Base-by-base conservation (phyloP, 2,113 vertebrate genomes). In the Gallinago undulata region DNA sequence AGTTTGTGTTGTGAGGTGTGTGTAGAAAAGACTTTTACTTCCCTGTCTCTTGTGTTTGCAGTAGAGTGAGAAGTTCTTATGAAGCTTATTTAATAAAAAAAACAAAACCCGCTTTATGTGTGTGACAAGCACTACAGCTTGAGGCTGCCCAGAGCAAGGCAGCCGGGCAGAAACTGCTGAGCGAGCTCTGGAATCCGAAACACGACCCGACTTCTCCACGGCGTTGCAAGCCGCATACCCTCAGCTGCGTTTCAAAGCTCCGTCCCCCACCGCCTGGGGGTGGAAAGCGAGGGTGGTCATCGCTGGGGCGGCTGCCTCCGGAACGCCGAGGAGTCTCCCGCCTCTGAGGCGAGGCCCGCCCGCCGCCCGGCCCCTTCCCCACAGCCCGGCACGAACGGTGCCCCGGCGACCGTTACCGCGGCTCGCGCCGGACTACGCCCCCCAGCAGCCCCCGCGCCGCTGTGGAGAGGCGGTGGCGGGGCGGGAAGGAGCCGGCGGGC, bases 71-170 rank as follows among this genome's bases (percentile, higher is more conserved):
- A 23, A 2, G 13, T 19, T 19, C 31, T 10, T 2, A 3, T 7
- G 28, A 18, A 18, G n/a, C 13, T 41, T 8, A 41, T 15, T 39
- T 39, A 39, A 39, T 11, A 39, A 39, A 7, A 37, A 43, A n/a
- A 37, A 37, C 35, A 37, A 37, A 50, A 7, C 12, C 22, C 4
- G 2, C 30, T 13, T 19, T 25, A 5, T 1, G 13, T 4, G 4
- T 10, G 15, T 7, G 7, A 30, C 1, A 7, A 19, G 24, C 33
- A 9, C 25, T 5, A 21, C 2, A 9, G 24, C 24, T 22, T 22
- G 7, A 2, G 0, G 19, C 39, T 18, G 37, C 37, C 17, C 2
- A 2, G 13, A 21, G 50, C 50, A 1, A 3, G 10, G 11, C 3
- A 22, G 33, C 57, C 16, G 10, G 11, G 39, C 53, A 30, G 62